Conservation (phyloP, 2,113 vertebrate species). For the Cephalopterus ornatus region DNA sequence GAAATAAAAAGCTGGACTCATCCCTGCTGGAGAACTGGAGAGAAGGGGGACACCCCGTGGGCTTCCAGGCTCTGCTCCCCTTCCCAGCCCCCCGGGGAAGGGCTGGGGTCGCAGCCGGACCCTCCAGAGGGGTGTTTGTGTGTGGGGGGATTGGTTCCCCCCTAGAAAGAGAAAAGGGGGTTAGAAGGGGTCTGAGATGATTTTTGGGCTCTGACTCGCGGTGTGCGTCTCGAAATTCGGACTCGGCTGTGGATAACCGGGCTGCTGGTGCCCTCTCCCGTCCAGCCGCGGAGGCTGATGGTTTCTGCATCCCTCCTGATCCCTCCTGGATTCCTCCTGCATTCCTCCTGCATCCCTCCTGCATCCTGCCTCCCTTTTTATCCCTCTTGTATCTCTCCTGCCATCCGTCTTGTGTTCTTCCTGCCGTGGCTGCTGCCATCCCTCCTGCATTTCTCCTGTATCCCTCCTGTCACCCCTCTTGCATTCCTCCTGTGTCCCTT, state of each 20-base stretch:
- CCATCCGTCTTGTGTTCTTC: too few relatives aligned
- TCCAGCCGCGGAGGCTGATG: background rate
- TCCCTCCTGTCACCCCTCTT: background rate
- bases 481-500: background rate
- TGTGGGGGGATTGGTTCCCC: background rate
- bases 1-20: background rate
- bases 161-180: fast-evolving
- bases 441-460: background rate
- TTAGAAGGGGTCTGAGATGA: background rate
- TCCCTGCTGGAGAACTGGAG: background rate
- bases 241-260: background rate
- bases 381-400: background rate
- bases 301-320: background rate
- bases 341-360: background rate
- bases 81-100: fast-evolving
- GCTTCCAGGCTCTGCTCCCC: background rate
- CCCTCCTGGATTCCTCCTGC: background rate
- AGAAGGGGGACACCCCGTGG: fast-evolving
- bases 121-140: background rate
- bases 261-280: slow-evolving; percentile 44
- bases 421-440: too few relatives aligned
- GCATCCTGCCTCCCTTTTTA: too few relatives aligned
- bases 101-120: background rate
- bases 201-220: background rate
- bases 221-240: background rate